Base-by-base conservation (phyloP, 2,888 invertebrate species). In the Cataglyphis cursor region DNA sequence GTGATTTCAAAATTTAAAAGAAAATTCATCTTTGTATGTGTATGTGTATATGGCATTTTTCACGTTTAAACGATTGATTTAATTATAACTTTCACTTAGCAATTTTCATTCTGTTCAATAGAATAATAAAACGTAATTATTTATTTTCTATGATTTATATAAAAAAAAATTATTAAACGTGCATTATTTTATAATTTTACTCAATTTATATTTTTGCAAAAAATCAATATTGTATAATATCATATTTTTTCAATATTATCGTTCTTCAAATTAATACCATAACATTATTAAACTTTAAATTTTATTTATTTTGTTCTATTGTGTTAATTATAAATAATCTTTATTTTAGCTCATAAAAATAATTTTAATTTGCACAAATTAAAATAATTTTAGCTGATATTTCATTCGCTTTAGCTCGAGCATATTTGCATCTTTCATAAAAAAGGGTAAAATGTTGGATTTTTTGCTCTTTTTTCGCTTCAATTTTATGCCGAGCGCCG, bases 401-500 rank as follows among this genome's bases (percentile, higher is more conserved):
- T 44, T 44, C 44, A 15, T 44, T 15, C 44, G 21, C 24, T 48
- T 48, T 24, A 3, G 15, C 31, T 15, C 44, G 9, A 10, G 18
- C 6, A 2, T 3, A 1, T 65, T 48, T 31, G 21, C 15, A 41
- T 0, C 18, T 75, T 51, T 6, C 24, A 24, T 4, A 38, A 51
- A 65, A 75, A 38, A 28, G 15, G 59, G 4, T 28, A 35, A 2
- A 12, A 24, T 12, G 44, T 61, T 24, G 38, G 1, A 44, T 54
- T 6, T 35, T 24, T 54, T 64, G 2, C 2, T 12, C n/a, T 2
- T 18, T 81, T 70, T 70, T 10, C 18, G 72, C 18, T 31, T 54
- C 61, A 74, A 70, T 80, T 83, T 82, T 31, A 48, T 65, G 64
- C 61, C 61, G 66, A 73, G n/a, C 64, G 62, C 18, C 44, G 28